Evolutionary conservation across 2,797 vertebrate genomes (phyloP).

Genomic region (Gallinago nigripennis): DNA sequence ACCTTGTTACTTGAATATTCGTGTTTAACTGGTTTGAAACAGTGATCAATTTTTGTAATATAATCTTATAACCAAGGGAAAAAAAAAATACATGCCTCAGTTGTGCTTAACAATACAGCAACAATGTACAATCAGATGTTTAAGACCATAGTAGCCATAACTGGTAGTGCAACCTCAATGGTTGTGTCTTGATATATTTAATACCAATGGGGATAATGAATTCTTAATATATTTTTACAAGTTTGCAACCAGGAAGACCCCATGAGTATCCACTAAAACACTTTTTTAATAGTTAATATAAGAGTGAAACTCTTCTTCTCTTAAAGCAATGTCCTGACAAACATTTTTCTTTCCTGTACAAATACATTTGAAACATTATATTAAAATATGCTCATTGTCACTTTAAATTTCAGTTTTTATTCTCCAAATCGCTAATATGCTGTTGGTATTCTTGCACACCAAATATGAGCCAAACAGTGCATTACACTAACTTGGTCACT

Average conservation of each 20-base stretch:
- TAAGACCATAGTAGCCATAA: constrained; percentile 41
- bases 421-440: constrained; percentile 54
- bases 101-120: constrained; percentile 45
- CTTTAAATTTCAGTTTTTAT: constrained; percentile 72
- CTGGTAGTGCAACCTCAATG: constrained; percentile 23
- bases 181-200: constrained; percentile 23
- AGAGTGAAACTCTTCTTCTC: constrained; percentile 42
- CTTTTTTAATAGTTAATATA: constrained; percentile 22
- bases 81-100: constrained; percentile 21
- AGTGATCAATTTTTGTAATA: constrained; percentile 60
- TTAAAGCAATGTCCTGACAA: constrained; percentile 21
- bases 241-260: constrained; percentile 56
- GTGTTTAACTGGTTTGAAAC: constrained; percentile 73
- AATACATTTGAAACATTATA: constrained; percentile 25
- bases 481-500: constrained; percentile 71
- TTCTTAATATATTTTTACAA: constrained; percentile 56
- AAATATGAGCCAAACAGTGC: constrained; percentile 76
- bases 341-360: constrained; percentile 53
- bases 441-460: constrained; percentile 73
- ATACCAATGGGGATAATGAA: constrained; percentile 32
- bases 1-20: constrained; percentile 81
- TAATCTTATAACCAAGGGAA: constrained; percentile 57
- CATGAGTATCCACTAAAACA: constrained; percentile 36
- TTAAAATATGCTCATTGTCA: constrained; percentile 61
- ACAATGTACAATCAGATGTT: constrained; percentile 49